A percentile compares a stretch with the other conserved stretches of the same genome.
These are phyloP conservation scores for Penaeus monodon DNA, from an alignment of 2,888 invertebrate genomes.

Conservation along the genomic window DNA sequence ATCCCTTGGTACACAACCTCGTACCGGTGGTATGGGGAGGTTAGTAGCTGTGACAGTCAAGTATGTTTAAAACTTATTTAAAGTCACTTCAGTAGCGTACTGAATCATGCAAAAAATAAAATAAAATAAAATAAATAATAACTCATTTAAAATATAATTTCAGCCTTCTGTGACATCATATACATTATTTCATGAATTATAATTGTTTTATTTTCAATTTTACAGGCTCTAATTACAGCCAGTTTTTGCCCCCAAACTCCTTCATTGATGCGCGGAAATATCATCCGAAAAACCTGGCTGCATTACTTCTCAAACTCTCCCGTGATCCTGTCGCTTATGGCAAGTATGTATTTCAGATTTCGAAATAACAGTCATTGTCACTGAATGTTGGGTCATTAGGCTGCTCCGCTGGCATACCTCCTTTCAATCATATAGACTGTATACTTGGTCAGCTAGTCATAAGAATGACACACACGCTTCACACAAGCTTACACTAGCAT, in stretches of 20 bases:
- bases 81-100: too few relatives aligned
- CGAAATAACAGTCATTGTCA: background rate
- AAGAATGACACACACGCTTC: background rate
- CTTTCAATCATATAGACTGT: background rate
- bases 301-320: background rate
- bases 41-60: background rate
- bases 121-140: too few relatives aligned
- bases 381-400: background rate
- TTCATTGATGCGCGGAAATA: constrained; percentile 68
- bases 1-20: constrained; percentile 61
- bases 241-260: constrained; percentile 67
- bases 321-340: constrained; percentile 4
- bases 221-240: constrained; percentile 66
- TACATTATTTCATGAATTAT: too few relatives aligned
- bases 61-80: too few relatives aligned
- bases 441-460: background rate
- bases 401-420: background rate
- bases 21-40: constrained; percentile 68
- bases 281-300: constrained; percentile 67
- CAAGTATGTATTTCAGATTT: background rate
- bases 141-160: background rate
- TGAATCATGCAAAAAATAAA: too few relatives aligned
- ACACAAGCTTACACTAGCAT: too few relatives aligned
- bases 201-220: too few relatives aligned
- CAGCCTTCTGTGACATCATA: background rate